Evolutionary conservation across 2,113 vertebrate genomes (phyloP).

Genomic region (Albula goreensis): DNA sequence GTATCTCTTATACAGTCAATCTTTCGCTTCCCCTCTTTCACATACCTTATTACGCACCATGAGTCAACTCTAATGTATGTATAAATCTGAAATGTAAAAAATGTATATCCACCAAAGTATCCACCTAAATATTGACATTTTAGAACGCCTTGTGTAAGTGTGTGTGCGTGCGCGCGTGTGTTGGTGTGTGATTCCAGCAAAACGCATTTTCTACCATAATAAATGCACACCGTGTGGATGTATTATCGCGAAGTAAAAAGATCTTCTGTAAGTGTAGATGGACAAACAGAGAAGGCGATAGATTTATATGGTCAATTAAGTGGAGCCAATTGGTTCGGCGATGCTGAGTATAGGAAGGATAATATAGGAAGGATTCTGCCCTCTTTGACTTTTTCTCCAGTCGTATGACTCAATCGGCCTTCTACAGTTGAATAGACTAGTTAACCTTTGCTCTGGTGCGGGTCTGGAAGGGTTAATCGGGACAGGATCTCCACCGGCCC

Average conservation of each 20-base stretch:
- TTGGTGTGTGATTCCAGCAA: neutral
- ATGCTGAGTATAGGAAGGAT: neutral
- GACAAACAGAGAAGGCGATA: conserved; percentile 14
- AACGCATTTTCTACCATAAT: neutral
- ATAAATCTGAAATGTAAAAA: too few species aligned
- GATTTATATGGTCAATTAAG: conserved; percentile 41
- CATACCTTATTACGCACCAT: neutral
- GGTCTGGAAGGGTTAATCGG: conserved; percentile 84
- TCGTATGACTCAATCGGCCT: conserved; percentile 63
- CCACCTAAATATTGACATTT: too few species aligned
- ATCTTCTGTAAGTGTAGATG: neutral
- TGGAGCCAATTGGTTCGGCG: conserved; percentile 49
- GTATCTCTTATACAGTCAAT: too few species aligned
- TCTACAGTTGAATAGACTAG: conserved; percentile 71
- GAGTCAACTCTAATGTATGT: too few species aligned
- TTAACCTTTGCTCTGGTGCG: conserved; percentile 77
- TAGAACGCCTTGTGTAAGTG: too few species aligned
- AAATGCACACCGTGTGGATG: neutral
- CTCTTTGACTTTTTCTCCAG: conserved; percentile 17
- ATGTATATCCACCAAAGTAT: too few species aligned
- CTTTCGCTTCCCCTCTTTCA: neutral
- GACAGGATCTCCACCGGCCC: conserved; percentile 71
- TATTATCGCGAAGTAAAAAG: neutral
- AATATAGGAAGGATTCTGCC: conserved; percentile 30
- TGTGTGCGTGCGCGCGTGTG: too few species aligned